Evolutionary conservation across 2,113 vertebrate genomes (phyloP).

Genomic region (Dinomys branickii): DNA sequence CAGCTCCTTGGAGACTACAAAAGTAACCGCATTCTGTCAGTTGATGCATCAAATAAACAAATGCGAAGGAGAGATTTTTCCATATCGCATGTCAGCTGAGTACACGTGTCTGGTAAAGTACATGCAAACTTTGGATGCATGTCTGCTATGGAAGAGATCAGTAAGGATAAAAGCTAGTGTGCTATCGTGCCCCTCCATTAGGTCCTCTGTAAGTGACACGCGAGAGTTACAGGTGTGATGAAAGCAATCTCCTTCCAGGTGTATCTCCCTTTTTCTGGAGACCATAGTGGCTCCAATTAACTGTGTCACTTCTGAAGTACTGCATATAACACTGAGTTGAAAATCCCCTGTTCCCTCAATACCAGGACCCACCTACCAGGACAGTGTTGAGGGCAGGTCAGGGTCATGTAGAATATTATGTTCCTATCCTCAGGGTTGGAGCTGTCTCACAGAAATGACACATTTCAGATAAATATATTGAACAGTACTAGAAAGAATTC

Average conservation of each 20-base stretch:
- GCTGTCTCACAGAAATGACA: neutral
- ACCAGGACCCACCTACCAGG: no score
- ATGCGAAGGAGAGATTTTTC: constrained; percentile 85
- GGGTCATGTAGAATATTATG: neutral
- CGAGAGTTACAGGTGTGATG: neutral
- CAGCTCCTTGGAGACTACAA: constrained; percentile 78
- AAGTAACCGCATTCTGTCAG: constrained; percentile 83
- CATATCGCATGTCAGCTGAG: constrained; percentile 77
- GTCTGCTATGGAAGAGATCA: neutral
- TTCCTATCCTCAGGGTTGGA: neutral
- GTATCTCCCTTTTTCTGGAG: neutral
- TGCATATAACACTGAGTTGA: rapidly evolving
- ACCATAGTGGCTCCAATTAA: neutral
- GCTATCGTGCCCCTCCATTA: rapidly evolving
- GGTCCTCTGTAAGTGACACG: neutral
- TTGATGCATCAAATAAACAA: constrained; percentile 81
- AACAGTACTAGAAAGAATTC: neutral
- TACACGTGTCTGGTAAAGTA: constrained; percentile 69
- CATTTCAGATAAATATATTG: neutral
- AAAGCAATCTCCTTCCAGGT: neutral
- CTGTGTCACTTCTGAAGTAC: neutral
- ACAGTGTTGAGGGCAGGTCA: rapidly evolving
- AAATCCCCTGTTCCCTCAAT: neutral
- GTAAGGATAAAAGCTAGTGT: neutral
- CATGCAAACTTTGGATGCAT: neutral